These are phyloP conservation scores for Ectemnius lituratus DNA, from an alignment of 2,888 invertebrate species.

Conservation along the genomic window DNA sequence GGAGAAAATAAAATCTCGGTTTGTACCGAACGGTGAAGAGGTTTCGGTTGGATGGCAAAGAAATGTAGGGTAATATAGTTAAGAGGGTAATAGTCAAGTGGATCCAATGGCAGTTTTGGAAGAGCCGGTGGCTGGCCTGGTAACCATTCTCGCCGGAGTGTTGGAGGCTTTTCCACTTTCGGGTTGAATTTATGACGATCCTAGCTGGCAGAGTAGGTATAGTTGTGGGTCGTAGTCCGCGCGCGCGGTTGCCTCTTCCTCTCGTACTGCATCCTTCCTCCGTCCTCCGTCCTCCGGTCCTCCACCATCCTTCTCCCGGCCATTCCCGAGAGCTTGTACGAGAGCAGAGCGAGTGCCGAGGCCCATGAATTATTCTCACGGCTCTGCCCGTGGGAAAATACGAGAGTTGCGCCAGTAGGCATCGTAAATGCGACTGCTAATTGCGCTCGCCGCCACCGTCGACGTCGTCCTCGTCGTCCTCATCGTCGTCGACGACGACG, in stretches of 20 bases:
- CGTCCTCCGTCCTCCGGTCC: conserved; percentile 19
- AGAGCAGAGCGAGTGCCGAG: conserved; percentile 55
- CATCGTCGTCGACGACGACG: conserved; percentile 32
- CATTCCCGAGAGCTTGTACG: conserved; percentile 45
- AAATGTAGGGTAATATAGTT: no score
- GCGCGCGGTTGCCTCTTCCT: conserved; percentile 6
- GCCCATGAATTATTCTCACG: conserved; percentile 77
- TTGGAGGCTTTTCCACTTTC: conserved; percentile 58
- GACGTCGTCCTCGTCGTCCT: conserved; percentile 11
- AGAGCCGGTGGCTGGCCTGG: background rate
- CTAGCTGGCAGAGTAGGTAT: conserved; percentile 28
- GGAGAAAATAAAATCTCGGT: no score
- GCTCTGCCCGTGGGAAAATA: conserved; percentile 76
- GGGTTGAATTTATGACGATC: conserved; percentile 60
- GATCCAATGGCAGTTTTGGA: background rate
- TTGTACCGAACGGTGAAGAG: no score
- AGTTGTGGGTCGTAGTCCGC: conserved; percentile 31
- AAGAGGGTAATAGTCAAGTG: no score
- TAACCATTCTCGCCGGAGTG: background rate
- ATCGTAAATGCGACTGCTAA: conserved; percentile 75
- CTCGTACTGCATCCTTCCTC: conserved; percentile 29
- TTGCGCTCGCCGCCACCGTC: conserved; percentile 65
- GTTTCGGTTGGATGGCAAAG: no score
- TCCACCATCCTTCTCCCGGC: conserved; percentile 6
- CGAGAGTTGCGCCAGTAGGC: conserved; percentile 72